Conservation (phyloP, 2,797 vertebrate species). For the Enteromius argenteus region DNA sequence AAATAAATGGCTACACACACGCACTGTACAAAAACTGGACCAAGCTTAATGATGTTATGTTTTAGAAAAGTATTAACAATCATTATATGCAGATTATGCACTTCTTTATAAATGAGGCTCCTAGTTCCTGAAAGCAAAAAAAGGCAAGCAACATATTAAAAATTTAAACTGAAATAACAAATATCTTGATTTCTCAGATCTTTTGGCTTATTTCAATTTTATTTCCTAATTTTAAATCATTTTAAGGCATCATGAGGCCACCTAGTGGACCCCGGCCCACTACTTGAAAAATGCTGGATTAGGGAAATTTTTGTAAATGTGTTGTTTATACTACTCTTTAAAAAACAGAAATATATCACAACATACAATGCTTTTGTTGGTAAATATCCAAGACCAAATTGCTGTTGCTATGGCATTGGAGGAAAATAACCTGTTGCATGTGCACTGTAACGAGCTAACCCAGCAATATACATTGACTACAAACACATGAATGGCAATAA, state of each 20-base stretch:
- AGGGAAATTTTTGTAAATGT: neutral
- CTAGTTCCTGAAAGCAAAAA: neutral
- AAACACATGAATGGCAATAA: neutral
- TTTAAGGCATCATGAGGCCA: neutral
- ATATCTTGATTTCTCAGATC: neutral
- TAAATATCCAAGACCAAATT: neutral
- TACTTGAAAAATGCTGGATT: neutral
- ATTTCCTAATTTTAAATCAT: neutral
- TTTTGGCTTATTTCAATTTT: neutral
- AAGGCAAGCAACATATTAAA: neutral
- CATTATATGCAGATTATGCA: neutral
- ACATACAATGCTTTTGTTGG: neutral
- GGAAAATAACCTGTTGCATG: slow-evolving; percentile 36
- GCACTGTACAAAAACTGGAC: neutral
- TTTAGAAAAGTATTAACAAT: neutral
- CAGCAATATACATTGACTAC: neutral
- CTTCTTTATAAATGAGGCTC: too few species aligned
- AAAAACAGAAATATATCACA: neutral
- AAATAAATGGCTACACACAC: neutral
- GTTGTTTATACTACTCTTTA: neutral
- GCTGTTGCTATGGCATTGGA: neutral
- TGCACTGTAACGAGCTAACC: neutral
- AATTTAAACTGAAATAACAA: neutral
- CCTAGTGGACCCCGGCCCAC: neutral
- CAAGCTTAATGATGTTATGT: neutral